Percentiles rank a stretch among this genome's conserved stretches.
Conservation (phyloP, 2,113 vertebrate species). For the Indicator maculatus region DNA sequence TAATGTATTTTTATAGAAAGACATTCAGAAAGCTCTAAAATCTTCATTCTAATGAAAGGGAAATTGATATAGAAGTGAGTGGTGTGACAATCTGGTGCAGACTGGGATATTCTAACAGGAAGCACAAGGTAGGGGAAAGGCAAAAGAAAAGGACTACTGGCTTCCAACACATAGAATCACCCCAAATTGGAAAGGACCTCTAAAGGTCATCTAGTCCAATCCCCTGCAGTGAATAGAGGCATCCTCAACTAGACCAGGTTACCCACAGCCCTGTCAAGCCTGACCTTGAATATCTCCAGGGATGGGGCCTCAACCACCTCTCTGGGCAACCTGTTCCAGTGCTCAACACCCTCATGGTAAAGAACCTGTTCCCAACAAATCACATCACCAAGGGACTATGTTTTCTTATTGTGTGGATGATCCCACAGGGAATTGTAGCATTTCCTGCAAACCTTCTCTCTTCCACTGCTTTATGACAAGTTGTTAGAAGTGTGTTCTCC, state of each 20-base stretch:
- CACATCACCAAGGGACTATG: not conserved
- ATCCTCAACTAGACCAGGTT: too few relatives aligned
- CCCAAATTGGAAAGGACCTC: too few relatives aligned
- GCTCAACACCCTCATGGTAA: too few relatives aligned
- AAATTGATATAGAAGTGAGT: not conserved
- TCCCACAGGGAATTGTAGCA: slow-evolving; percentile 6
- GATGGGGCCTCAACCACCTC: too few relatives aligned
- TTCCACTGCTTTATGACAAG: not conserved
- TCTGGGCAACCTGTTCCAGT: too few relatives aligned
- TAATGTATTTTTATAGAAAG: not conserved
- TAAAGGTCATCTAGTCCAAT: too few relatives aligned
- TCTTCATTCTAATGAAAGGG: not conserved
- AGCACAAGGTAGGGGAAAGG: not conserved
- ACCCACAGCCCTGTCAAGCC: too few relatives aligned
- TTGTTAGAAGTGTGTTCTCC: slow-evolving; percentile 20
- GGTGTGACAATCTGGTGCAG: not conserved
- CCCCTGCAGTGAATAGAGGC: too few relatives aligned
- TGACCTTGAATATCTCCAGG: too few relatives aligned
- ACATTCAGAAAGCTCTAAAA: not conserved
- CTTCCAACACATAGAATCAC: not conserved
- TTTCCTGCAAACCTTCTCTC: slow-evolving; percentile 30
- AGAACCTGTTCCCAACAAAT: too few relatives aligned
- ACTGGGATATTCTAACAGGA: not conserved
- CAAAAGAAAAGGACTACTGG: not conserved
- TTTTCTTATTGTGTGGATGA: slow-evolving; percentile 5